Percentiles rank a stretch among this genome's conserved stretches.
Evolutionary conservation across 1,140 invertebrate genomes (phyloP).

Genomic region (Ptiloglossa arizonensis): DNA sequence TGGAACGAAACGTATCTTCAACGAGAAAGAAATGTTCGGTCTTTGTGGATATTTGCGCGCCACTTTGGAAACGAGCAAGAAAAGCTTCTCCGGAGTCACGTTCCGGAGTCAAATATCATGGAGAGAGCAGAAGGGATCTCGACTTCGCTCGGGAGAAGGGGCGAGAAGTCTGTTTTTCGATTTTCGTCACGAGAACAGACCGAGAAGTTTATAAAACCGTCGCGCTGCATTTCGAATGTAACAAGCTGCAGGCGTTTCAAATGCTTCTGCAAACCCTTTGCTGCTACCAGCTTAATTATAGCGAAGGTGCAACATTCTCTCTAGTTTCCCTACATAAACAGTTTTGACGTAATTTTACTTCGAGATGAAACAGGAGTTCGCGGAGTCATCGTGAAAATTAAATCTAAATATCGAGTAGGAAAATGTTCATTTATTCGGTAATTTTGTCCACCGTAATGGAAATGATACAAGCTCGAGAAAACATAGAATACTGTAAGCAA

Average conservation of each 20-base stretch:
- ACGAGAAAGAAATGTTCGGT: background rate
- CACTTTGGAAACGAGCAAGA: background rate
- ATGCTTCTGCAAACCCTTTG: background rate
- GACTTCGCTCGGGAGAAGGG: conserved; percentile 20
- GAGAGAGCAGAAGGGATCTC: conserved; percentile 23
- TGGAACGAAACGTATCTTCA: background rate
- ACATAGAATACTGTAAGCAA: too few relatives aligned
- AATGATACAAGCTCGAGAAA: too few relatives aligned
- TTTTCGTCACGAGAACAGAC: conserved; percentile 42
- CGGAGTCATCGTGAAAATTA: too few relatives aligned
- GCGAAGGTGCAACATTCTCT: background rate
- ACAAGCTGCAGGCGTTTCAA: conserved; percentile 3
- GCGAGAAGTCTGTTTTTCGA: conserved; percentile 50
- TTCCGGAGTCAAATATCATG: conserved; percentile 53
- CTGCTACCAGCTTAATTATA: background rate
- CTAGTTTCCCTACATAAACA: background rate
- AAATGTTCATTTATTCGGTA: too few relatives aligned
- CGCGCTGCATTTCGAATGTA: conserved; percentile 38
- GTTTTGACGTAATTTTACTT: background rate
- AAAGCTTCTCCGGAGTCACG: conserved; percentile 42
- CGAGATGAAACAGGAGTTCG: background rate
- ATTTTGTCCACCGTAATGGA: too few relatives aligned
- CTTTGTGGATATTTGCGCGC: background rate
- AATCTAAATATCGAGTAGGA: too few relatives aligned
- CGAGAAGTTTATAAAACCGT: conserved; percentile 46